phyloP scores from a whole-genome alignment of 1,140 invertebrate genomes.

The Danaus melanippus region DNA sequence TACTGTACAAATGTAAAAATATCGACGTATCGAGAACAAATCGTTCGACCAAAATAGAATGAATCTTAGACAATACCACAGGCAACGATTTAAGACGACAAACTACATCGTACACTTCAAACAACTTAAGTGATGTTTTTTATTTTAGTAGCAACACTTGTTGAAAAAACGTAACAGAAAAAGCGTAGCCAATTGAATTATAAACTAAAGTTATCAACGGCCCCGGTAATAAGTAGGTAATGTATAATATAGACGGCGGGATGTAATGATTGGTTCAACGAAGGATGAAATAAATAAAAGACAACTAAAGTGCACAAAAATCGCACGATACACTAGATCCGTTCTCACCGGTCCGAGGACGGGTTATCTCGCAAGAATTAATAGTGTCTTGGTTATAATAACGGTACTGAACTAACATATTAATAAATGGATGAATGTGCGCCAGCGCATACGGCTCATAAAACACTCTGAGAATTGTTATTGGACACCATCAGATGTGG shows the following conservation, averaged over 20 bases:
- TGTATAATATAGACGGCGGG: constrained; percentile 9
- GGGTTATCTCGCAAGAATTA: constrained; percentile 33
- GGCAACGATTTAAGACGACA: too few species aligned
- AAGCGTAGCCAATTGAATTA: constrained; percentile 19
- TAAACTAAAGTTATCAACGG: constrained; percentile 12
- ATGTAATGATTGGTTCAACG: neutral
- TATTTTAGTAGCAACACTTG: constrained; percentile 4
- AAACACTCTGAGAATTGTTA: constrained; percentile 28
- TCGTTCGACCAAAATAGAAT: too few species aligned
- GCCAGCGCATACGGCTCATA: constrained; percentile 34
- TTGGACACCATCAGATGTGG: constrained; percentile 22
- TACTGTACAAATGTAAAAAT: neutral
- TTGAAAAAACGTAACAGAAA: constrained; percentile 9
- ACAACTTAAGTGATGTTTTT: neutral
- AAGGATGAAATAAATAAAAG: constrained; percentile 25
- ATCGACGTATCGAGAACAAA: too few species aligned
- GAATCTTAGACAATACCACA: too few species aligned
- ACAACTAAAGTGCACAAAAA: constrained; percentile 49
- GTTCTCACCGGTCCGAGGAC: constrained; percentile 37
- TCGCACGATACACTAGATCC: constrained; percentile 44
- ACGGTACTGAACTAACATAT: constrained; percentile 42
- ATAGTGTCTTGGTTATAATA: constrained; percentile 48
- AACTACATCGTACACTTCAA: too few species aligned
- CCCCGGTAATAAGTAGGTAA: constrained; percentile 12
- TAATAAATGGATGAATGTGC: constrained; percentile 36